Evolutionary conservation across 2,797 vertebrate genomes (phyloP).

Genomic region (Anas capensis): DNA sequence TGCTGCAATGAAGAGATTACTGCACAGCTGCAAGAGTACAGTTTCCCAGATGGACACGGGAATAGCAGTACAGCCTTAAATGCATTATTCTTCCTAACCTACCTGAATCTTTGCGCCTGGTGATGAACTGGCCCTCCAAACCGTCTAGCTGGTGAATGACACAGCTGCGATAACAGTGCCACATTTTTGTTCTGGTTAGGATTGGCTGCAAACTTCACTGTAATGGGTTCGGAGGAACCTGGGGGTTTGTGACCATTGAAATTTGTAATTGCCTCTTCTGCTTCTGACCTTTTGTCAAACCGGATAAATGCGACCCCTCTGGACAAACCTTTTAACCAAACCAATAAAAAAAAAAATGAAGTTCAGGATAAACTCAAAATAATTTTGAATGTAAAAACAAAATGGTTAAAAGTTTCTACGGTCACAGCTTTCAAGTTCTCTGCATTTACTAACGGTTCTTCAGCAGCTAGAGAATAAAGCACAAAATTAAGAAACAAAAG

Average conservation of each 20-base stretch:
- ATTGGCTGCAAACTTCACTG: constrained; percentile 96
- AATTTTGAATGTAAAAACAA: constrained; percentile 71
- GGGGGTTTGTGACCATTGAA: constrained; percentile 97
- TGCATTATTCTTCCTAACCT: constrained; percentile 63
- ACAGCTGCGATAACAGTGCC: constrained; percentile 95
- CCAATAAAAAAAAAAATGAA: constrained; percentile 58
- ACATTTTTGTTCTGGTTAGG: constrained; percentile 98
- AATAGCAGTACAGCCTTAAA: constrained; percentile 46
- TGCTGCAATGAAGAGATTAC: neutral
- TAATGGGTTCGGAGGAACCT: constrained; percentile 92
- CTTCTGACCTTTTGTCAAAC: constrained; percentile 95
- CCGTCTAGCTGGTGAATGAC: constrained; percentile 93
- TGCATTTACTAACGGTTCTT: neutral
- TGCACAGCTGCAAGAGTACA: neutral
- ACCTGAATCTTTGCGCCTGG: constrained; percentile 98
- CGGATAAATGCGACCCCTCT: constrained; percentile 98
- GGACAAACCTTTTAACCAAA: constrained; percentile 88
- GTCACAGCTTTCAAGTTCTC: constrained; percentile 47
- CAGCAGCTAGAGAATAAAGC: neutral
- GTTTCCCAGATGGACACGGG: neutral
- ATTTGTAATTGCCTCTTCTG: constrained; percentile 96
- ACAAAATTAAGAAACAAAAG: constrained; percentile 35
- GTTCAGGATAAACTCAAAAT: constrained; percentile 63
- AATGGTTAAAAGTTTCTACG: constrained; percentile 52
- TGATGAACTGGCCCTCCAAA: constrained; percentile 96